Evolutionary conservation across 1,140 invertebrate species (phyloP), one percentile per base, ranked within the genome.

Genomic region (Eulimnadia texana): DNA sequence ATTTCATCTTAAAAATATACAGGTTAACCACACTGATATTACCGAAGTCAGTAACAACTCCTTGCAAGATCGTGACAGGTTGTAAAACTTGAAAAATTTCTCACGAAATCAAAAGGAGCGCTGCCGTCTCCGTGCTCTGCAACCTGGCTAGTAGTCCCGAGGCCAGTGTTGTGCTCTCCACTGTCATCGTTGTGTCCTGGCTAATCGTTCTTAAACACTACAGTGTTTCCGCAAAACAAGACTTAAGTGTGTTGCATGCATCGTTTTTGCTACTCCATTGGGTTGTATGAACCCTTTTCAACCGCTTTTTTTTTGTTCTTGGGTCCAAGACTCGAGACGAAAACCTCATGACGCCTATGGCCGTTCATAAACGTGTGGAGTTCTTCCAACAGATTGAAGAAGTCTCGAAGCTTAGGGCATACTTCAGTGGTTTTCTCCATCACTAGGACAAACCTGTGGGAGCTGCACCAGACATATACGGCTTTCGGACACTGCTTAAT

Each of bases 281-380:
- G 23, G 55, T 57, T 25, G 55, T 57, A 22, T 57, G 55, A 22
- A 57, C 23, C 28, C 28, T 22, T 57, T 57, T 57, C 55, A 42
- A 11, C 55, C 23, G n/a, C 13, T 57, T 27, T 22, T 27, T 16
- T 3, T 57, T 27, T 57, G 55, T 42, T 57, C 28, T 9, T 25
- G 20, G 55, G 55, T 57, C 55, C 24, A 28, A 57, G 23, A 22
- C 6, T 22, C 28, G 24, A 3, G 22, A 57, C 22, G 55, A 57
- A 57, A 57, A 57, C 42, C 20, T 57, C 55, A 42, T 57, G 55
- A 57, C 55, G 27, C 28, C 27, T 57, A 42, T 42, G 55, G 42
- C 55, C 55, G 28, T 27, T 57, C 55, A 57, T 57, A 42, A 57
- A 57, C 13, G 28, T 27, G 19, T 57, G 28, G 55, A 57, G 27